phyloP scores from a whole-genome alignment of 2,113 vertebrate species.

The Ranitomeya variabilis region DNA sequence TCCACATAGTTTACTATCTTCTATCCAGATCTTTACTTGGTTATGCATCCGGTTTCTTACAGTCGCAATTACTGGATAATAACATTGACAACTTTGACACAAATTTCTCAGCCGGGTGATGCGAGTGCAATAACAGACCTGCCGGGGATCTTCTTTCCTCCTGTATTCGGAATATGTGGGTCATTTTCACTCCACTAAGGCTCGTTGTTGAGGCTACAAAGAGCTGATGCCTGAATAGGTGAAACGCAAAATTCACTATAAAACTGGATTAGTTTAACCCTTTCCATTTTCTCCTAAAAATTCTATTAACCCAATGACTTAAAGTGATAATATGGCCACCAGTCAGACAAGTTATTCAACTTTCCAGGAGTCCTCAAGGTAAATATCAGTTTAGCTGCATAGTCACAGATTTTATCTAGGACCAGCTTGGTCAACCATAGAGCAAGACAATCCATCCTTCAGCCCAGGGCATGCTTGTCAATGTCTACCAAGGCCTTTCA shows the following conservation, averaged over 20 bases:
- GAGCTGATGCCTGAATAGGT: neutral
- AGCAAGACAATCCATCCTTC: no score
- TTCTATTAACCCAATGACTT: no score
- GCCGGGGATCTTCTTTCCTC: slow-evolving; percentile 11
- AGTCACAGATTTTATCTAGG: no score
- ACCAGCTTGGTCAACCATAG: no score
- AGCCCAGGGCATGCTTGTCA: no score
- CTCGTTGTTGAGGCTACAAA: neutral
- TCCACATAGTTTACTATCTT: neutral
- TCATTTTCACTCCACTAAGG: slow-evolving; percentile 23
- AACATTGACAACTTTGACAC: neutral
- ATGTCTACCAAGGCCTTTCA: no score
- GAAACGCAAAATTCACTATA: slow-evolving; percentile 7
- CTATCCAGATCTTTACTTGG: neutral
- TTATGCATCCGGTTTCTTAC: neutral
- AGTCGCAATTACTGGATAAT: neutral
- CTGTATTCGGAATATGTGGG: slow-evolving; percentile 21
- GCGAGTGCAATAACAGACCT: neutral
- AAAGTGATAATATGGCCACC: no score
- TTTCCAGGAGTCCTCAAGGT: no score
- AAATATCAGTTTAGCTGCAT: no score
- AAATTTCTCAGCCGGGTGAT: neutral
- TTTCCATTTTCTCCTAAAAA: neutral
- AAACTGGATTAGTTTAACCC: neutral
- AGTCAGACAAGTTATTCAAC: no score